phyloP scores from a whole-genome alignment of 2,888 invertebrate species.

The Stenodera caucasica region DNA sequence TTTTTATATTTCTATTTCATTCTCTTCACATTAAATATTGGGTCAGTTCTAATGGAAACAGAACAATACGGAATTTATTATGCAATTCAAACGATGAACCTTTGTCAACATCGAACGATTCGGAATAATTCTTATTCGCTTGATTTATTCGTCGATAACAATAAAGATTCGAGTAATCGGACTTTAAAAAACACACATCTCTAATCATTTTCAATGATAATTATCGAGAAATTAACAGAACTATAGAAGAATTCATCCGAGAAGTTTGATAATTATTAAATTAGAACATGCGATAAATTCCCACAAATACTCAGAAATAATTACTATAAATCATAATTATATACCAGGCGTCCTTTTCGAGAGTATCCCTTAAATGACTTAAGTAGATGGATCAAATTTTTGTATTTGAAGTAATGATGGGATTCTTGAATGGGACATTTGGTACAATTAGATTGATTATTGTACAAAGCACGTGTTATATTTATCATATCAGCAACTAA shows the following conservation, averaged over 20 bases:
- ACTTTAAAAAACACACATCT: no score
- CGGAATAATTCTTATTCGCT: not conserved
- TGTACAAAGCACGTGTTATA: no score
- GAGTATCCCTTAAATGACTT: no score
- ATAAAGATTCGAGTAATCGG: no score
- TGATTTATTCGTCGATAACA: not conserved
- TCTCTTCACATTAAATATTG: constrained; percentile 1
- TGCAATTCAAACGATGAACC: not conserved
- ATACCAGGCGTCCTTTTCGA: no score
- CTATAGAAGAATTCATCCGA: not conserved
- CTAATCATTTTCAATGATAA: not conserved
- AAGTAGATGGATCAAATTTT: no score
- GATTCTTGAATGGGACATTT: no score
- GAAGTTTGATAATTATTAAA: not conserved
- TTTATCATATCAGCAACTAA: no score
- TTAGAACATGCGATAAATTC: not conserved
- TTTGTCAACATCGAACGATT: not conserved
- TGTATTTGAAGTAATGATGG: no score
- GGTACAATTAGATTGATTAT: no score
- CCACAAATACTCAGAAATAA: not conserved
- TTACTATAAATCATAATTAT: not conserved
- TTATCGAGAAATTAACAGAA: not conserved
- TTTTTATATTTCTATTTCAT: no score
- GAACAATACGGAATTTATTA: not conserved
- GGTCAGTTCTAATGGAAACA: not conserved